Conservation (phyloP, 2,797 vertebrate genomes). For the Pristis pectinata region DNA sequence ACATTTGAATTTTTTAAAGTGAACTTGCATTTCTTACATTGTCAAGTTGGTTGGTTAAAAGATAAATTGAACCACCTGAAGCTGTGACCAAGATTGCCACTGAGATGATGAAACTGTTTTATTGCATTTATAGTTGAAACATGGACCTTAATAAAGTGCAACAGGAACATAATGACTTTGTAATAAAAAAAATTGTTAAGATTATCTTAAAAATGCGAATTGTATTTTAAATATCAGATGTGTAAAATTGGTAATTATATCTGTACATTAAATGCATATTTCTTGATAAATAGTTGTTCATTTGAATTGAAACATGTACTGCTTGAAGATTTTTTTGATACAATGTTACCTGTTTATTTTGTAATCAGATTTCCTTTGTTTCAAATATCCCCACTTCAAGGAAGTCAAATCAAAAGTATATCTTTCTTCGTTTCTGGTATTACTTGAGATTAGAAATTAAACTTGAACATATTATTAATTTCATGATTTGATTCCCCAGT, state of each 20-base stretch:
- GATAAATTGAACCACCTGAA: background rate
- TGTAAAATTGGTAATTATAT: constrained; percentile 32
- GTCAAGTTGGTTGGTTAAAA: background rate
- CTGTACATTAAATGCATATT: constrained; percentile 1
- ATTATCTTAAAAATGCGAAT: constrained; percentile 25
- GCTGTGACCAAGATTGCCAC: background rate
- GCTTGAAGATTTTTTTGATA: background rate
- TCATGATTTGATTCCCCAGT: background rate
- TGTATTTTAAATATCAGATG: constrained; percentile 30
- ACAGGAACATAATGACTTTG: constrained; percentile 18
- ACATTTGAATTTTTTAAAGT: background rate
- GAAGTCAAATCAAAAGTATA: background rate
- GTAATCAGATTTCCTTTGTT: background rate
- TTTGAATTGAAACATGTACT: constrained; percentile 23
- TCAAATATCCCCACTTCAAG: background rate
- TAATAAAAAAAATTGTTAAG: constrained; percentile 28
- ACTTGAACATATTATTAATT: background rate
- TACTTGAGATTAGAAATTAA: background rate
- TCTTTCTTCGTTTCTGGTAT: background rate
- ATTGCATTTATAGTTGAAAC: background rate
- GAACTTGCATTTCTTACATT: background rate
- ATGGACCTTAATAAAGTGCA: background rate
- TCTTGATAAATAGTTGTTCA: constrained; percentile 11
- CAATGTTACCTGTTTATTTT: background rate
- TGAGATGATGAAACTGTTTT: background rate